These are phyloP conservation scores for Thecophora atra DNA, from an alignment of 2,888 invertebrate genomes.

Conservation along the genomic window DNA sequence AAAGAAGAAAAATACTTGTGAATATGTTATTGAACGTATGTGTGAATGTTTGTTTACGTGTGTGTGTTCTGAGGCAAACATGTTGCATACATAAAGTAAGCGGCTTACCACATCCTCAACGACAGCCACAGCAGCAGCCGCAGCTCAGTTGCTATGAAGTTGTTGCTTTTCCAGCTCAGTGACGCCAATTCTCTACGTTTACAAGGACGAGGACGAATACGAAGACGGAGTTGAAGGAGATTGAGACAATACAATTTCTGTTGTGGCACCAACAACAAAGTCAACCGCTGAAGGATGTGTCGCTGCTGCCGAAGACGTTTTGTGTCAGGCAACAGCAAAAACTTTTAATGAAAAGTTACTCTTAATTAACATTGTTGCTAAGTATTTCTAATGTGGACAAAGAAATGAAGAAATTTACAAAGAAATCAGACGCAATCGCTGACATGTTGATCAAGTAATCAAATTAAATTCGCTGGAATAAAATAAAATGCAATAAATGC, in stretches of 20 bases:
- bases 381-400: too few relatives aligned
- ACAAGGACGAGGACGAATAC: not conserved
- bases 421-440: too few relatives aligned
- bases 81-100: constrained; percentile 26
- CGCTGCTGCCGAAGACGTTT: too few relatives aligned
- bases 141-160: constrained; percentile 4
- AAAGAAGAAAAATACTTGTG: not conserved
- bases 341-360: too few relatives aligned
- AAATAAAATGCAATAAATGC: too few relatives aligned
- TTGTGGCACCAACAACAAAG: not conserved
- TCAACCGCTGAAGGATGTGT: not conserved
- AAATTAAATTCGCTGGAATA: too few relatives aligned
- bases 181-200: constrained; percentile 9
- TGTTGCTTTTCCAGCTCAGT: constrained; percentile 30
- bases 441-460: too few relatives aligned
- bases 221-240: not conserved
- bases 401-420: too few relatives aligned
- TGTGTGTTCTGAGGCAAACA: constrained; percentile 16
- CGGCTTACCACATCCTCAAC: constrained; percentile 22
- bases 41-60: constrained; percentile 18
- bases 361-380: too few relatives aligned
- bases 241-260: too few relatives aligned
- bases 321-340: too few relatives aligned
- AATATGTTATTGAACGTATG: constrained; percentile 4
- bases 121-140: constrained; percentile 21